phyloP scores from a whole-genome alignment of 2,113 vertebrate genomes.

The Lanius collurio region DNA sequence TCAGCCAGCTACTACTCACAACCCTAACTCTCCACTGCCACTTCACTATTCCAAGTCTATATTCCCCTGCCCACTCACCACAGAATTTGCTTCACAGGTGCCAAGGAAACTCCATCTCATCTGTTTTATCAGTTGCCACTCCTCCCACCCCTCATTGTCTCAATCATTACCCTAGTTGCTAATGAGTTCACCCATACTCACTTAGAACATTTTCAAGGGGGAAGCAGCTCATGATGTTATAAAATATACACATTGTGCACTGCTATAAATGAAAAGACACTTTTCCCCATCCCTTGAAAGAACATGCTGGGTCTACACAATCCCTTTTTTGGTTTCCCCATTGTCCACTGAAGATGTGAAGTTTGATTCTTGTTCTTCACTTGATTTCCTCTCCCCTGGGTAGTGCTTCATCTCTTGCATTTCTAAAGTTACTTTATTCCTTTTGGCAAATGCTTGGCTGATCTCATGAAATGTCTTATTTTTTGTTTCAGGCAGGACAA shows the following conservation, averaged over 20 bases:
- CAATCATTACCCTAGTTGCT: not conserved
- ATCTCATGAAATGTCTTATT: conserved; percentile 92
- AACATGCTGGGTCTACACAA: not conserved
- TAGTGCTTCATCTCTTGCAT: conserved; percentile 69
- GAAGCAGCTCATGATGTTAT: not conserved
- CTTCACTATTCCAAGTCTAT: not conserved
- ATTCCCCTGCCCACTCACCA: not conserved
- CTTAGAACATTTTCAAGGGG: not conserved
- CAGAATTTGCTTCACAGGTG: not conserved
- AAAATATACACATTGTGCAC: not conserved
- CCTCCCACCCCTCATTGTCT: not conserved
- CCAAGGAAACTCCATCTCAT: not conserved
- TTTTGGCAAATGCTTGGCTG: conserved; percentile 87
- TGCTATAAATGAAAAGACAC: not conserved
- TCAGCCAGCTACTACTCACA: not conserved
- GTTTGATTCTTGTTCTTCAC: conserved; percentile 9
- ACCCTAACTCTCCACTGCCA: not conserved
- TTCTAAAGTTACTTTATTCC: conserved; percentile 76
- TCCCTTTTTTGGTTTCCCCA: not conserved
- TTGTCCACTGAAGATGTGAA: conserved; percentile 6
- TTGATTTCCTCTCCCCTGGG: not conserved
- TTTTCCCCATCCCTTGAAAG: not conserved
- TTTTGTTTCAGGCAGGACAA: conserved; percentile 94
- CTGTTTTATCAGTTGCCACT: not conserved
- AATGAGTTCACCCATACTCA: not conserved